Percentiles rank a stretch among this genome's conserved stretches.
These are phyloP conservation scores for Chelonia mydas DNA, from an alignment of 2,797 vertebrate genomes.

Conservation along the genomic window DNA sequence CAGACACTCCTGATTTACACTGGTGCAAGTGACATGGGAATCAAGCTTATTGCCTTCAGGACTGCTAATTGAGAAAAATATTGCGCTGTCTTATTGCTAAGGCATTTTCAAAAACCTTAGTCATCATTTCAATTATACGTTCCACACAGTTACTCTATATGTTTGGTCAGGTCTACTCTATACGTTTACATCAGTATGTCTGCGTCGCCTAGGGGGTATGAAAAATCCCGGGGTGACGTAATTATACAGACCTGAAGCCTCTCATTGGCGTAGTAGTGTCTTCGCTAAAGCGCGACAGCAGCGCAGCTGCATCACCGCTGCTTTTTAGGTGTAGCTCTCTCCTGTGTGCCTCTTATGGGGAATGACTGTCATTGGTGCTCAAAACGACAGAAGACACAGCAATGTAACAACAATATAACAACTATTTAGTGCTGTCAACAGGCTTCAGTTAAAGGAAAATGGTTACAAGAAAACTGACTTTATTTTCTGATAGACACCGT, in stretches of 20 bases:
- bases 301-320: background rate
- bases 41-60: background rate
- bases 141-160: background rate
- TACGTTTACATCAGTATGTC: background rate
- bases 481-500: background rate
- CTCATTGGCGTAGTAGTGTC: background rate
- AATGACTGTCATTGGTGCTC: background rate
- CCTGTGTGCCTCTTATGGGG: background rate
- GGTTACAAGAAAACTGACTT: background rate
- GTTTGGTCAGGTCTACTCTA: background rate
- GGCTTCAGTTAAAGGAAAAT: slow-evolving; percentile 5
- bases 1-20: background rate
- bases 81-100: background rate
- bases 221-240: background rate
- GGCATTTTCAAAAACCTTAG: background rate
- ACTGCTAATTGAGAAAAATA: background rate
- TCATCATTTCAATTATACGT: background rate
- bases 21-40: background rate
- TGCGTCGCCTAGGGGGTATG: background rate
- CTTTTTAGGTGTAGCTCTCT: background rate
- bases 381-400: background rate
- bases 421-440: slow-evolving; percentile 37
- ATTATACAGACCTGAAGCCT: no score
- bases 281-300: background rate
- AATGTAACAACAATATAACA: background rate